Percentiles rank a stretch among this genome's conserved stretches.
phyloP scores from a whole-genome alignment of 2,888 invertebrate genomes.

The Dasypogon diadema region DNA sequence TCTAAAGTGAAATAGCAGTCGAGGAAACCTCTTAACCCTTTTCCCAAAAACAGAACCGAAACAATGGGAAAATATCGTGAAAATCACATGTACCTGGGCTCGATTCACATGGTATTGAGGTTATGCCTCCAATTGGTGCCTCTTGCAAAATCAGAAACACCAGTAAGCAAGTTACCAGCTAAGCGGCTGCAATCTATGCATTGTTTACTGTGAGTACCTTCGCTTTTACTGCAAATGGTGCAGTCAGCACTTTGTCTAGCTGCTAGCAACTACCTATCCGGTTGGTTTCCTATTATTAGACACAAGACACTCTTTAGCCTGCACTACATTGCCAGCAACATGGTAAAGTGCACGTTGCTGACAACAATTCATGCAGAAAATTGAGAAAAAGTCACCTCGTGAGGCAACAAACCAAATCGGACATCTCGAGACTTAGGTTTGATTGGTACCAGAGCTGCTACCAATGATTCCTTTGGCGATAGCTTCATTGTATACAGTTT shows the following conservation, averaged over 20 bases:
- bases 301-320: not conserved
- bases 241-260: not conserved
- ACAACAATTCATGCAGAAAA: slow-evolving; percentile 21
- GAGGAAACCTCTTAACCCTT: slow-evolving; percentile 47
- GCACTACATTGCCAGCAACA: not conserved
- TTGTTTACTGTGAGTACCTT: slow-evolving; percentile 4
- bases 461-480: not conserved
- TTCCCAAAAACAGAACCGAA: slow-evolving; percentile 43
- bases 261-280: not conserved
- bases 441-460: not conserved
- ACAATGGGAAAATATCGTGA: slow-evolving; percentile 44
- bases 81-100: slow-evolving; percentile 33
- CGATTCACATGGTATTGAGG: slow-evolving; percentile 41
- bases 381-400: slow-evolving; percentile 31
- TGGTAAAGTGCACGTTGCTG: slow-evolving; percentile 11
- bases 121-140: slow-evolving; percentile 28
- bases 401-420: not conserved
- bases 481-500: slow-evolving; percentile 2
- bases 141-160: slow-evolving; percentile 33
- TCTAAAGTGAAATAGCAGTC: slow-evolving; percentile 25
- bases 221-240: slow-evolving; percentile 15
- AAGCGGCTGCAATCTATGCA: not conserved
- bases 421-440: not conserved
- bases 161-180: not conserved
- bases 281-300: slow-evolving; percentile 15